phyloP scores from a whole-genome alignment of 2,888 invertebrate genomes.

The Gerris lacustris region DNA sequence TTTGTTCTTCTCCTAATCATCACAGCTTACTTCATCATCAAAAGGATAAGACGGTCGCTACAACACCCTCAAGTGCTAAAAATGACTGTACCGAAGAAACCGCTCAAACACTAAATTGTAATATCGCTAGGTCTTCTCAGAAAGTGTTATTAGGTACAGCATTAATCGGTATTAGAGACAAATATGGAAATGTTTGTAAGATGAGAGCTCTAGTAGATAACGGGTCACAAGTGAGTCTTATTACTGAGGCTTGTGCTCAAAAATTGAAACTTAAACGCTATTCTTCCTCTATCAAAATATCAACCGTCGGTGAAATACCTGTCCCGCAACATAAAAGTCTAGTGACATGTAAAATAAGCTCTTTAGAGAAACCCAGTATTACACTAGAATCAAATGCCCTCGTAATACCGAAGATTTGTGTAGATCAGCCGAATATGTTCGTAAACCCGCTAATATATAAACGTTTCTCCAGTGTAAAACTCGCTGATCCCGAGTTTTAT shows the following conservation, averaged over 20 bases:
- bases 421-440: background rate
- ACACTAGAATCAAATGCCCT: background rate
- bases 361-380: background rate
- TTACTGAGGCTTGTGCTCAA: background rate
- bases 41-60: no score
- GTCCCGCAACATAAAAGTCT: background rate
- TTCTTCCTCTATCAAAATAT: background rate
- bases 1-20: background rate
- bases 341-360: background rate
- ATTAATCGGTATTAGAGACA: background rate
- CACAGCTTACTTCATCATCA: no score
- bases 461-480: background rate
- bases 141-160: background rate
- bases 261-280: background rate
- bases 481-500: background rate
- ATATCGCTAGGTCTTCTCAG: background rate
- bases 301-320: background rate
- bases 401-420: conserved; percentile 3
- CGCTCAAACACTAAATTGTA: no score
- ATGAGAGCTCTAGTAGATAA: background rate
- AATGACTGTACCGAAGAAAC: no score
- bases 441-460: background rate
- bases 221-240: background rate
- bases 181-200: background rate
- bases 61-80: no score